Evolutionary conservation across 2,888 invertebrate genomes (phyloP), one percentile per base, ranked within the genome.

Genomic region (Leptarthrus brevirostris): DNA sequence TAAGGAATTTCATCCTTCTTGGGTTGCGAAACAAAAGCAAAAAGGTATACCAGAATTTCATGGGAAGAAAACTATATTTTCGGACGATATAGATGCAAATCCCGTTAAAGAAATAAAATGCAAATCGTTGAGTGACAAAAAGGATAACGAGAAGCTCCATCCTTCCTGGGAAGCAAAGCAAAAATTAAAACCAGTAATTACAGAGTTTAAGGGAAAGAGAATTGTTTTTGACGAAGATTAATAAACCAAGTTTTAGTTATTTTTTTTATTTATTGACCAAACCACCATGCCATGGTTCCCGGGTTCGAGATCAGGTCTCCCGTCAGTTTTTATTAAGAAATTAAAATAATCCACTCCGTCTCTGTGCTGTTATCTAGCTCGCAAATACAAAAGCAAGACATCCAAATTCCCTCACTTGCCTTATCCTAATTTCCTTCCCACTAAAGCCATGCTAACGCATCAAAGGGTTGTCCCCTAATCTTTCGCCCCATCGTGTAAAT

Each of bases 101-200:
- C 73, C 76, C 18, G 74, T 53, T 12, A 24, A 54, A 20, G 20
- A 71, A 26, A 26, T 12, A 3, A 10, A 22, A 20, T 36, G n/a
- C 6, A 70, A 73, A 22, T 22, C 70, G 6, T 47, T 24, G 3
- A 2, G 20, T 8, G 8, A 30, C 8, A 5, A 3, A 12, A 14
- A 56, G 58, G 16, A 36, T 18, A 58, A 18, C n/a, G 58, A 54
- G 2, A 30, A 77, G 2, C 61, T 82, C 5, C 83, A 84, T 79
- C 84, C 84, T 0, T 83, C 84, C 0, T 84, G 84, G 82, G 75
- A 76, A 18, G 84, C 84, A n/a, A 83, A 84, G 73, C 81, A 82
- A 73, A 81, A 81, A 69, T 75, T 77, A 1, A 84, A 82, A 74
- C 79, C 81, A 0, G 52, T 78, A 3, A 82, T 83, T 52, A 73